Base-by-base conservation (phyloP, 2,888 invertebrate species). In the Theodoxus fluviatilis region DNA sequence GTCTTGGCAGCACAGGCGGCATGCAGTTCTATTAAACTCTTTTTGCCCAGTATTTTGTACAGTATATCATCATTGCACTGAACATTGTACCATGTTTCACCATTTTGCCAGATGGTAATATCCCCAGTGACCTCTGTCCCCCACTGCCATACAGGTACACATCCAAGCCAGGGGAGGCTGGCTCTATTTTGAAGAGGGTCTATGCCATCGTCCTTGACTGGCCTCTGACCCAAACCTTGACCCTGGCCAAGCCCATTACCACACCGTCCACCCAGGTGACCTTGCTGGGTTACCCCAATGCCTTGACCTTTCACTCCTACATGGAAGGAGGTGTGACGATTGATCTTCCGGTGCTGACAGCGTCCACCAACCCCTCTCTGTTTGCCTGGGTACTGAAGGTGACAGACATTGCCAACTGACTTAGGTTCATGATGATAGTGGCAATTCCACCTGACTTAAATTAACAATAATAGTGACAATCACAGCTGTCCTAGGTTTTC, bases 141-240 rank as follows among this genome's bases (percentile, higher is more conserved):
- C n/a, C n/a, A 43, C 63, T 35, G 55, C 49, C 25, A 75, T 72
- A 35, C 68, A 80, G 81, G 81, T 81, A 80, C 69, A 81, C 81
- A 25, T 74, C 72, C 66, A 78, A 76, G 72, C 76, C 73, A 31
- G 69, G 69, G 25, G 28, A 59, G 0, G 61, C 57, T 15, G 73
- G 72, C 3, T 75, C 74, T 35, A 71, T 73, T 59, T n/a, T n/a
- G n/a, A n/a, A n/a, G n/a, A n/a, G n/a, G n/a, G 88, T 94, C 18
- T 95, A 92, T 85, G 94, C 92, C 0, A 91, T 91, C 63, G 86
- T 92, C 25, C 87, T 94, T 43, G 84, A 90, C 2, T 94, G 94
- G 93, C 94, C 94, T 0, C 82, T 85, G 33, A 86, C 89, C 57
- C 89, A 90, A 72, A 81, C 88, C 25, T 85, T 93, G 12, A 76